Conservation (phyloP, 2,797 vertebrate genomes). For the Chaetophractus vellerosus region DNA sequence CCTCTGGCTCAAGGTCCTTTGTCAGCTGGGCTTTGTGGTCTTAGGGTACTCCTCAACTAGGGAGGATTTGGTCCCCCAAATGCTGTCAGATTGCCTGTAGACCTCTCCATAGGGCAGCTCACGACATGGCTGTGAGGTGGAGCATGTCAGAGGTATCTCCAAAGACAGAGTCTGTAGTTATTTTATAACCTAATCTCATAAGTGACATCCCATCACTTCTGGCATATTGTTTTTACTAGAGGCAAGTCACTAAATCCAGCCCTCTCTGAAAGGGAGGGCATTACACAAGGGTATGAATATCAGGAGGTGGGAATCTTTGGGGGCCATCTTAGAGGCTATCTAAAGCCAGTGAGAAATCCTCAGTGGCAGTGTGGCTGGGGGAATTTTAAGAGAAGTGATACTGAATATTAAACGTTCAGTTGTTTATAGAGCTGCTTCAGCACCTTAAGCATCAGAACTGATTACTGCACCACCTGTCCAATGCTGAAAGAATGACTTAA, state of each 20-base stretch:
- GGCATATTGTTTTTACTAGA: not conserved
- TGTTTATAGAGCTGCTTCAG: not conserved
- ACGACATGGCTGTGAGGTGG: no score
- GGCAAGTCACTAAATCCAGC: not conserved
- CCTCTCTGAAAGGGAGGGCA: no score
- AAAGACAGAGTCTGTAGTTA: not conserved
- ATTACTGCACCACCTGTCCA: not conserved
- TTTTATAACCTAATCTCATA: not conserved
- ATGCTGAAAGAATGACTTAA: not conserved
- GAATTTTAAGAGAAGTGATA: not conserved
- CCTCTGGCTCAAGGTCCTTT: not conserved
- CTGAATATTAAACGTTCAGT: not conserved
- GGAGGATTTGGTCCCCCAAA: not conserved
- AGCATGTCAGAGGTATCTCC: not conserved
- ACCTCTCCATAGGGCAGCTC: no score
- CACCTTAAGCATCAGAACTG: not conserved
- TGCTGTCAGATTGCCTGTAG: no score
- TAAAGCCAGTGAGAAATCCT: not conserved
- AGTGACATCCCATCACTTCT: not conserved
- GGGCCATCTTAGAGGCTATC: not conserved
- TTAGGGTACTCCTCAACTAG: not conserved
- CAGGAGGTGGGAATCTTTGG: accelerated
- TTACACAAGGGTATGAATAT: not conserved
- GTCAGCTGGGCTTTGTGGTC: not conserved
- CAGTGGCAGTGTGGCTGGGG: no score